phyloP scores from a whole-genome alignment of 2,888 invertebrate genomes.

The Nebria brevicollis region DNA sequence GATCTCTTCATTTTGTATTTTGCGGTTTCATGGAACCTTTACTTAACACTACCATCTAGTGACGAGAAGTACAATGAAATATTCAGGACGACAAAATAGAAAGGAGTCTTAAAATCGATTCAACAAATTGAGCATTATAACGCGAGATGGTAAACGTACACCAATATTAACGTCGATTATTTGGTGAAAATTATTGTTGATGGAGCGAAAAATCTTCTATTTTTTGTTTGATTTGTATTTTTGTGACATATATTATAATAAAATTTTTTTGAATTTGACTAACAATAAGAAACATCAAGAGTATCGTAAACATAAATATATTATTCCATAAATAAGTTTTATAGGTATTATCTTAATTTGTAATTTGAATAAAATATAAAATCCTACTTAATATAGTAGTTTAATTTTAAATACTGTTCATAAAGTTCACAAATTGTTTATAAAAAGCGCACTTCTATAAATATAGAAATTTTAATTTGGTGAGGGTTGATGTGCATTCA shows the following conservation, averaged over 20 bases:
- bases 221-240: background rate
- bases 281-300: too few species aligned
- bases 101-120: background rate
- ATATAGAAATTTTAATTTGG: too few species aligned
- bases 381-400: too few species aligned
- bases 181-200: background rate
- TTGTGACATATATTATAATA: too few species aligned
- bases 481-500: background rate
- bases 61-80: background rate
- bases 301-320: too few species aligned
- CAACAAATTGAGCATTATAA: background rate
- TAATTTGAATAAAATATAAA: too few species aligned
- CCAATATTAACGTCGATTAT: background rate
- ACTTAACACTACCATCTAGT: background rate
- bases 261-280: too few species aligned
- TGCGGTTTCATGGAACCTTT: background rate
- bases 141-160: background rate
- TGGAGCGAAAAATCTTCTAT: background rate
- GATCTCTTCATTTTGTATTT: background rate
- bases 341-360: too few species aligned
- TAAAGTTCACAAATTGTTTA: too few species aligned
- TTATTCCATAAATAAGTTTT: too few species aligned
- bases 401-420: too few species aligned
- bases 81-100: background rate
- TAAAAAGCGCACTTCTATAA: too few species aligned